These are phyloP conservation scores for Cepphus grylle DNA, from an alignment of 2,113 vertebrate genomes.

Conservation along the genomic window DNA sequence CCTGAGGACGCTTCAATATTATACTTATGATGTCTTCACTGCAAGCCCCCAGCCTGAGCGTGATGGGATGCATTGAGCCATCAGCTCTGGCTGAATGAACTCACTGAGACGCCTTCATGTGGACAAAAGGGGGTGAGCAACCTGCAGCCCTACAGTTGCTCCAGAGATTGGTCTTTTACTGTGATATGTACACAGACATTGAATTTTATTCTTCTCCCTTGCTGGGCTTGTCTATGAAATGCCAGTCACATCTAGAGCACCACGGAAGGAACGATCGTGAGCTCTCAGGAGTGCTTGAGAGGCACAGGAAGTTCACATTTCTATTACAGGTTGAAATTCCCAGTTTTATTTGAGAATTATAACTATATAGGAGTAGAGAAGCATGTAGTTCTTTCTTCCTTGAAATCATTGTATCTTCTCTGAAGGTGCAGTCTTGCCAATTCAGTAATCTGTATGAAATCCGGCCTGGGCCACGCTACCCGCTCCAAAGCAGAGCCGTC, in stretches of 20 bases:
- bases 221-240: not conserved
- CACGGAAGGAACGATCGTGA: fast-evolving
- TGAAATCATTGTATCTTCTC: not conserved
- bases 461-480: fast-evolving
- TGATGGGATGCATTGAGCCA: not conserved
- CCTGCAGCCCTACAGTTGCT: not conserved
- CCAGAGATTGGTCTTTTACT: not conserved
- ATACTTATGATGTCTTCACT: fast-evolving
- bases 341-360: not conserved
- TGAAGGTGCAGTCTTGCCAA: not conserved
- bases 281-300: not conserved
- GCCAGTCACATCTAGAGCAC: fast-evolving
- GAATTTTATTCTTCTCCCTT: not conserved
- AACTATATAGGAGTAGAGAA: not conserved
- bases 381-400: not conserved
- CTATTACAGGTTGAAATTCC: not conserved
- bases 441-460: not conserved
- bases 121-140: not conserved
- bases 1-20: fast-evolving
- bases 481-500: not conserved
- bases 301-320: not conserved
- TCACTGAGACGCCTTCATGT: not conserved
- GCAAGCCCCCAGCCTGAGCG: fast-evolving
- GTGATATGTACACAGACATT: fast-evolving
- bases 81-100: not conserved